Percentiles rank a stretch among this genome's conserved stretches.
These are phyloP conservation scores for Tillus elongatus DNA, from an alignment of 2,888 invertebrate species.

Conservation along the genomic window DNA sequence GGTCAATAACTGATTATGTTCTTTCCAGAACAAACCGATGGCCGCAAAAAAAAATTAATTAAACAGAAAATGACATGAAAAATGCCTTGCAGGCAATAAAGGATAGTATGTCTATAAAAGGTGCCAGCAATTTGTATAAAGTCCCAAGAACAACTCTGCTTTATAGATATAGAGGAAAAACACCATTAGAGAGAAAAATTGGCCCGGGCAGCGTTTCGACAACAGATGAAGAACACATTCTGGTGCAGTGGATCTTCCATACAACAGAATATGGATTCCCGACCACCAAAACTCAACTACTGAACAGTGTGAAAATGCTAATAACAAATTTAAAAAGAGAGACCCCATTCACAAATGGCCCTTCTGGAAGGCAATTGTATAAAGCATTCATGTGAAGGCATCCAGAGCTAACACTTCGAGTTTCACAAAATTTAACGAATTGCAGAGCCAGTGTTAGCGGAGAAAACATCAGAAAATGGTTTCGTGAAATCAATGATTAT, in stretches of 20 bases:
- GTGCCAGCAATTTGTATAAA: not conserved
- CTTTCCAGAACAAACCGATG: too few relatives aligned
- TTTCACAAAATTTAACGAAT: constrained; percentile 27
- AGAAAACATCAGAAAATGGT: constrained; percentile 26
- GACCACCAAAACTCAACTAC: constrained; percentile 26
- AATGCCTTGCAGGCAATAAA: too few relatives aligned
- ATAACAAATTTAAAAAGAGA: constrained; percentile 18
- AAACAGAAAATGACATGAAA: constrained; percentile 7
- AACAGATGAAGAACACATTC: constrained; percentile 6
- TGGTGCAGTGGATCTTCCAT: constrained; percentile 23
- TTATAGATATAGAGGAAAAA: too few relatives aligned
- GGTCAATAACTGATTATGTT: too few relatives aligned
- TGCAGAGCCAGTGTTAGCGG: constrained; percentile 25
- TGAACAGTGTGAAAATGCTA: constrained; percentile 25
- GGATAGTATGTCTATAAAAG: constrained; percentile 4
- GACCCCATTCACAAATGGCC: constrained; percentile 26
- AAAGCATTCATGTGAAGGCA: constrained; percentile 30
- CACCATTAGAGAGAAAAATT: constrained; percentile 9
- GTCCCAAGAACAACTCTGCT: constrained; percentile 9
- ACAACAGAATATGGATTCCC: constrained; percentile 28
- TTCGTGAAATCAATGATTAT: constrained; percentile 12
- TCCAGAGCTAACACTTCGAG: constrained; percentile 25
- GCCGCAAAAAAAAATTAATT: constrained; percentile 5
- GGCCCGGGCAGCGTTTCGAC: constrained; percentile 4
- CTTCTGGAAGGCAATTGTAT: constrained; percentile 34